These are phyloP conservation scores for Pheosia gnoma DNA, from an alignment of 2,888 invertebrate species.

Conservation along the genomic window DNA sequence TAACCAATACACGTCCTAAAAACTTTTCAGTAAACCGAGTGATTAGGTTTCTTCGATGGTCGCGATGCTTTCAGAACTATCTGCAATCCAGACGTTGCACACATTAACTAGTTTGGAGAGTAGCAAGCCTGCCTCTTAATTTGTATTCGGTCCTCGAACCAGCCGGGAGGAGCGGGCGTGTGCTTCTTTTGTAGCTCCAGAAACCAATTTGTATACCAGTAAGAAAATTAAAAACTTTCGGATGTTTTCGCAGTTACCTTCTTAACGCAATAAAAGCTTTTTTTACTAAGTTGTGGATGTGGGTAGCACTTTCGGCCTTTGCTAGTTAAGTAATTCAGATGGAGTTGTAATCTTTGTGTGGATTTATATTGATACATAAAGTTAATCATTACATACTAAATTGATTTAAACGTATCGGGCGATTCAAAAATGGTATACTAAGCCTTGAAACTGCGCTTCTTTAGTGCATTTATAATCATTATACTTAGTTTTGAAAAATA, in stretches of 20 bases:
- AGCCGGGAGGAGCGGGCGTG: conserved; percentile 61
- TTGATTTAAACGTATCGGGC: too few species aligned
- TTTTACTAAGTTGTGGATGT: conserved; percentile 32
- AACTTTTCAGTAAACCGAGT: conserved; percentile 37
- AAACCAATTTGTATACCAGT: conserved; percentile 79
- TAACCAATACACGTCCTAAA: conserved; percentile 23
- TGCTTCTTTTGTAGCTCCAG: conserved; percentile 75
- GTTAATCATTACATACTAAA: too few species aligned
- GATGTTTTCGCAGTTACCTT: conserved; percentile 61
- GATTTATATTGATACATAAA: background rate
- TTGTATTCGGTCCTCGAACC: conserved; percentile 74
- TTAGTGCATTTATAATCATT: too few species aligned
- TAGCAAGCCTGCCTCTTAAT: conserved; percentile 72
- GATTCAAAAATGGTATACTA: too few species aligned
- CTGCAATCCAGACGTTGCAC: conserved; percentile 68
- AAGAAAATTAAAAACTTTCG: conserved; percentile 76
- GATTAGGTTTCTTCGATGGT: conserved; percentile 45
- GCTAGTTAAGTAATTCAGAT: conserved; percentile 22
- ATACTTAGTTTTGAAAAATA: too few species aligned
- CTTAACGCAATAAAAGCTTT: conserved; percentile 57
- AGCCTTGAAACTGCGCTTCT: too few species aligned
- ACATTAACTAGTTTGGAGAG: conserved; percentile 72
- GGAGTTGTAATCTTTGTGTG: background rate
- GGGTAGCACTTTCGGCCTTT: conserved; percentile 14
- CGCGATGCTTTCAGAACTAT: conserved; percentile 55